phyloP scores from a whole-genome alignment of 92 coral and sea anemone species.

The Bergia puertoricense region DNA sequence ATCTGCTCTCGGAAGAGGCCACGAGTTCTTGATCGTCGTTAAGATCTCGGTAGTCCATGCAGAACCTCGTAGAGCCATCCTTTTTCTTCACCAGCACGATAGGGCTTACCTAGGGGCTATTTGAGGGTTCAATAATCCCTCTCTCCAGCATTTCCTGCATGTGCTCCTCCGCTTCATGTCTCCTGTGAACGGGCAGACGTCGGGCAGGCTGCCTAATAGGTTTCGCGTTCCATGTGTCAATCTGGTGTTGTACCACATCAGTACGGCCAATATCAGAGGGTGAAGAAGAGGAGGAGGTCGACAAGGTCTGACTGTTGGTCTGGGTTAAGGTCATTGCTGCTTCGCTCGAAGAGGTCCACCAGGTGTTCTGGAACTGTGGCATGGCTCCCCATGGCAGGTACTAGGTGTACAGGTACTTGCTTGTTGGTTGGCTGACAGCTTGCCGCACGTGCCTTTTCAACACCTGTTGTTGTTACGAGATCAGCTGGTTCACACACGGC shows the following conservation, averaged over 20 bases:
- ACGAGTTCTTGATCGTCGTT: constrained; percentile 51
- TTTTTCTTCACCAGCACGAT: constrained; percentile 55
- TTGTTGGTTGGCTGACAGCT: too few relatives aligned
- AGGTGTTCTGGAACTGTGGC: not conserved
- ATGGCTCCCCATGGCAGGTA: not conserved
- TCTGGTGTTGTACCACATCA: too few relatives aligned
- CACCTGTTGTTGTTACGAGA: too few relatives aligned
- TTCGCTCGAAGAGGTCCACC: too few relatives aligned
- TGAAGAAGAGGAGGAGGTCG: too few relatives aligned
- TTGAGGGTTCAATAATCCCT: constrained; percentile 53
- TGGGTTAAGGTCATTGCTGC: not conserved
- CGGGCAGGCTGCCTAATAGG: constrained; percentile 48
- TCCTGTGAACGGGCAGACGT: constrained; percentile 40
- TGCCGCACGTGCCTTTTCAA: not conserved
- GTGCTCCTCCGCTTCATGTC: not conserved
- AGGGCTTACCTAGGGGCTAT: constrained; percentile 55
- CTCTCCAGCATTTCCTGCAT: constrained; percentile 43
- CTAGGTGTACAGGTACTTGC: not conserved
- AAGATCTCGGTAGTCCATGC: constrained; percentile 53
- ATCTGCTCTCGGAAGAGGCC: constrained; percentile 39
- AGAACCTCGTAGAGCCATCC: constrained; percentile 50
- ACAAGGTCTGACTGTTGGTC: too few relatives aligned
- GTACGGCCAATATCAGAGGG: too few relatives aligned
- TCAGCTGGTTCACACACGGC: constrained; percentile 17
- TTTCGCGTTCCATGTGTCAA: too few relatives aligned